Evolutionary conservation across 2,888 invertebrate species (phyloP).

Genomic region (Lasioglossum zephyrum): DNA sequence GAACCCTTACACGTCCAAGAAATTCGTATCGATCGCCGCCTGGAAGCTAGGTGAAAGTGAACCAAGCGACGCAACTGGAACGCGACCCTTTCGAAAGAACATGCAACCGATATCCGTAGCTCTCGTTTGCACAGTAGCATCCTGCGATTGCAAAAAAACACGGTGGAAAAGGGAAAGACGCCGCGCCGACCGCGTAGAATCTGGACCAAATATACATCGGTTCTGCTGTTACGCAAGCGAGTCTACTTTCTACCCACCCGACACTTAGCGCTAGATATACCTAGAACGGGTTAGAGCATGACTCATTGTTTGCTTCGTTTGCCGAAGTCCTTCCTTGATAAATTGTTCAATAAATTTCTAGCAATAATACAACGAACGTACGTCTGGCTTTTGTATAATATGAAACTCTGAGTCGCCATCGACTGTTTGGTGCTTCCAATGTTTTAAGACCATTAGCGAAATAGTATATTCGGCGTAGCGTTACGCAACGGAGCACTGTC

Average conservation of each 20-base stretch:
- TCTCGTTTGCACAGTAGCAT: conserved; percentile 6
- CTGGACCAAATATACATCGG: conserved; percentile 26
- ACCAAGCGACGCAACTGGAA: conserved; percentile 24
- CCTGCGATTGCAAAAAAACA: conserved; percentile 15
- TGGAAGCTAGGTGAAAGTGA: conserved; percentile 35
- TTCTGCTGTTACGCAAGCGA: background rate
- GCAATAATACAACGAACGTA: background rate
- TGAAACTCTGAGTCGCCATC: background rate
- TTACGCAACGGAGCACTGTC: background rate
- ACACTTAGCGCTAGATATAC: background rate
- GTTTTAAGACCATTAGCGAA: conserved; percentile 1
- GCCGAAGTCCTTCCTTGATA: background rate
- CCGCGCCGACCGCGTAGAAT: conserved; percentile 10
- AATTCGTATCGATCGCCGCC: conserved; percentile 32
- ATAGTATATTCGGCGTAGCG: background rate
- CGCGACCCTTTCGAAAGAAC: background rate
- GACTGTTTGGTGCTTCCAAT: background rate
- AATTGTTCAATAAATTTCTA: conserved; percentile 1
- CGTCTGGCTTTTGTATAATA: background rate
- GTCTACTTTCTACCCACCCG: background rate
- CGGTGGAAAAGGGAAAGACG: background rate
- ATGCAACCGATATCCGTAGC: background rate
- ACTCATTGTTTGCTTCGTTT: conserved; percentile 2
- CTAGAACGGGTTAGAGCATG: background rate
- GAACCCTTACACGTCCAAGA: conserved; percentile 19